phyloP scores from a whole-genome alignment of 2,113 vertebrate genomes.

The Protomyctophum bolini region DNA sequence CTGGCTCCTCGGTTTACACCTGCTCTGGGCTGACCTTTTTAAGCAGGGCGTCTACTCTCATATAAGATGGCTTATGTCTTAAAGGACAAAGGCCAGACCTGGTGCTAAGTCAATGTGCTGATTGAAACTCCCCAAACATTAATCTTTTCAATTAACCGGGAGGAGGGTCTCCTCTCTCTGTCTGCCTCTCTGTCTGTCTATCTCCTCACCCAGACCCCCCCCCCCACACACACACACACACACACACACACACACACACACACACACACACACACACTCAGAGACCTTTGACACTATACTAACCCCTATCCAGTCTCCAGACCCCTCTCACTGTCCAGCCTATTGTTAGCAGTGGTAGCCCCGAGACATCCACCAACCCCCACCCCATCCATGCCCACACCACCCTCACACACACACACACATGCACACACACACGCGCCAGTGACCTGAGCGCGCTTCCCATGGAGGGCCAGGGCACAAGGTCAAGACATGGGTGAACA shows the following conservation, averaged over 20 bases:
- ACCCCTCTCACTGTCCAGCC: slow-evolving; percentile 39
- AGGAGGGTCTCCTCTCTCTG: not conserved
- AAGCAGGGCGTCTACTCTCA: not conserved
- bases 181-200: slow-evolving; percentile 21
- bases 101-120: slow-evolving; percentile 25
- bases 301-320: slow-evolving; percentile 1
- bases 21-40: not conserved
- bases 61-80: not conserved
- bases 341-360: slow-evolving; percentile 41
- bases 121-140: slow-evolving; percentile 51
- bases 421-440: slow-evolving; percentile 28
- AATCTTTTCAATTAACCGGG: slow-evolving; percentile 49
- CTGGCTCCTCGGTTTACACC: too few species aligned
- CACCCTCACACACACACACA: not conserved
- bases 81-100: not conserved
- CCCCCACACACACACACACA: not conserved
- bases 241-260: too few species aligned
- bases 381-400: not conserved
- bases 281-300: too few species aligned
- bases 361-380: slow-evolving; percentile 17
- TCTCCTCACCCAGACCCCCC: slow-evolving; percentile 16
- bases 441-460: slow-evolving; percentile 54
- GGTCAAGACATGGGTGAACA: slow-evolving; percentile 63
- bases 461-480: slow-evolving; percentile 55
- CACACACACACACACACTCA: too few species aligned